Percentiles rank a stretch among this genome's conserved stretches.
phyloP scores from a whole-genome alignment of 2,888 invertebrate genomes.

The Dynastes maya region DNA sequence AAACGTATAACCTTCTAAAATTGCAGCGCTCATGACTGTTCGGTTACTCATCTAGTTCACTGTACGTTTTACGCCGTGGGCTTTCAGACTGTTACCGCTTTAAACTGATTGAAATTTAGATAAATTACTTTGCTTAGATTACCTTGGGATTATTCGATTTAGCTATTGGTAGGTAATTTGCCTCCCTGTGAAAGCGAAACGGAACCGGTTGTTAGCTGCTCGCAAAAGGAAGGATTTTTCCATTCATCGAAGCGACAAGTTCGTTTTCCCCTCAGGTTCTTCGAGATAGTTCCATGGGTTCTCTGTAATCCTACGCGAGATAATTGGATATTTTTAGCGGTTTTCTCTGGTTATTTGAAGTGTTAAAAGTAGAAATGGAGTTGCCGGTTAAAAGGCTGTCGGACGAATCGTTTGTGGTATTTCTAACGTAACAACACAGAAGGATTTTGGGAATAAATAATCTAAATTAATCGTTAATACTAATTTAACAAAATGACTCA shows the following conservation, averaged over 20 bases:
- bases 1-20: too few relatives aligned
- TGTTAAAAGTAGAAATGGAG: background rate
- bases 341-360: background rate
- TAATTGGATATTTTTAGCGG: constrained; percentile 21
- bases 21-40: too few relatives aligned
- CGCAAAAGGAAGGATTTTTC: constrained; percentile 14
- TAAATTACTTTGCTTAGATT: constrained; percentile 60
- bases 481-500: too few relatives aligned
- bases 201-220: background rate
- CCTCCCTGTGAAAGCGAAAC: background rate
- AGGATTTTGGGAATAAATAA: too few relatives aligned
- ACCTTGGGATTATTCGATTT: constrained; percentile 57
- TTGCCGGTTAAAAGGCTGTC: background rate
- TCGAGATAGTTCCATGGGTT: constrained; percentile 8
- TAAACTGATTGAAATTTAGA: constrained; percentile 63
- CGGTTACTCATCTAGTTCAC: too few relatives aligned
- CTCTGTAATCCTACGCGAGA: constrained; percentile 1
- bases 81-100: constrained; percentile 50
- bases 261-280: constrained; percentile 22
- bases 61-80: too few relatives aligned
- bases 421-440: too few relatives aligned
- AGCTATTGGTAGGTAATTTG: constrained; percentile 46
- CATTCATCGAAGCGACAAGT: background rate
- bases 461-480: too few relatives aligned
- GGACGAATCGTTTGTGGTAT: too few relatives aligned